phyloP scores from a whole-genome alignment of 2,888 invertebrate genomes.

The Seira musarum region DNA sequence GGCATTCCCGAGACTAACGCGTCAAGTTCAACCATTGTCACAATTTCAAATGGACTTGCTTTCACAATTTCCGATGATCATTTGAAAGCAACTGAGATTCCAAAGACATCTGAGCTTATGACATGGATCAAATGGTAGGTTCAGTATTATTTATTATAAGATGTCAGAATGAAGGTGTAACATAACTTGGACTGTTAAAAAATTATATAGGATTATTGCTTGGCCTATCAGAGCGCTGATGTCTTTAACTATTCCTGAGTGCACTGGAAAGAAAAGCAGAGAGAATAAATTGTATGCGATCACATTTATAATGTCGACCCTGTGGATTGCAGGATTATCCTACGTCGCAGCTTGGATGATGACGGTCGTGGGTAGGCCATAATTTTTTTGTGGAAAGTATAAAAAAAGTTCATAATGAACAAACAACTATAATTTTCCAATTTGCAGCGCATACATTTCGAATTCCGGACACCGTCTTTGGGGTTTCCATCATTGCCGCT shows the following conservation, averaged over 20 bases:
- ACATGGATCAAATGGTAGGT: constrained; percentile 77
- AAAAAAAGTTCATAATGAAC: constrained; percentile 44
- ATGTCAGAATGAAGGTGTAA: no score
- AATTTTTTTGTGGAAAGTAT: not conserved
- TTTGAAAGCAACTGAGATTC: not conserved
- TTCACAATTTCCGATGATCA: constrained; percentile 16
- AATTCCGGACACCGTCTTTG: constrained; percentile 92
- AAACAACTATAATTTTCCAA: constrained; percentile 75
- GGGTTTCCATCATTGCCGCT: constrained; percentile 90
- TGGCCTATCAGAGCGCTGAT: constrained; percentile 84
- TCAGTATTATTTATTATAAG: no score
- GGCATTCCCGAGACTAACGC: constrained; percentile 14
- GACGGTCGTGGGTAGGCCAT: constrained; percentile 82
- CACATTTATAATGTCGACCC: constrained; percentile 88
- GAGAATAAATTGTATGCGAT: constrained; percentile 75
- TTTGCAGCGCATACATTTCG: constrained; percentile 80
- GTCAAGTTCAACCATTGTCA: constrained; percentile 42
- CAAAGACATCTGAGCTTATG: constrained; percentile 40
- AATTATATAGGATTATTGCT: no score
- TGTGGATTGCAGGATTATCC: constrained; percentile 88
- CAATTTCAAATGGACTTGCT: constrained; percentile 27
- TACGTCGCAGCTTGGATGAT: constrained; percentile 95
- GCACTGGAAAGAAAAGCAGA: constrained; percentile 71
- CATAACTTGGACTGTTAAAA: no score
- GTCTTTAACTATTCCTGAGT: constrained; percentile 85